Evolutionary conservation across 2,113 vertebrate species (phyloP).

Genomic region (Thinocorus orbignyianus): DNA sequence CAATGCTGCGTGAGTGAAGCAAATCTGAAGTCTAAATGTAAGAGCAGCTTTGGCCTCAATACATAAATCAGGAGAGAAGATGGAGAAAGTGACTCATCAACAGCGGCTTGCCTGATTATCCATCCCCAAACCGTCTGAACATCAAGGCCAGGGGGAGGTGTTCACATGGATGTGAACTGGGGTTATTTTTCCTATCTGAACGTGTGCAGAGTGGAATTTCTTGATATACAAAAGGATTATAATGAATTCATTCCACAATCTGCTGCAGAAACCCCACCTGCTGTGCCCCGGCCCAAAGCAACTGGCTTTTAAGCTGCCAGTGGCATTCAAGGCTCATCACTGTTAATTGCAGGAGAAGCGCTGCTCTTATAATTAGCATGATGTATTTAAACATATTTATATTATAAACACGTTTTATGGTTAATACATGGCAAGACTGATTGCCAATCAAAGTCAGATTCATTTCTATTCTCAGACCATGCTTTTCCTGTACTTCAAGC

Average conservation of each 20-base stretch:
- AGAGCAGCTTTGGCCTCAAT: constrained; percentile 29
- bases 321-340: not conserved
- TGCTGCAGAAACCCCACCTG: not conserved
- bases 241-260: not conserved
- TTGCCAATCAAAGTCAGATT: not conserved
- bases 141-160: not conserved
- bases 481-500: not conserved
- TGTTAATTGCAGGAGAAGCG: not conserved
- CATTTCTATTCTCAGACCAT: not conserved
- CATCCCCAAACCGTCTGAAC: not conserved
- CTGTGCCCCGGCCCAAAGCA: not conserved
- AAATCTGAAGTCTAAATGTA: not conserved
- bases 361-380: not conserved
- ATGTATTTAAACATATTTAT: not conserved
- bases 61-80: not conserved
- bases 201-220: not conserved
- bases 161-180: not conserved
- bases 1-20: not conserved
- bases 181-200: not conserved
- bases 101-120: not conserved
- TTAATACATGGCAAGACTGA: not conserved
- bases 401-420: not conserved
- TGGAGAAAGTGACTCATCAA: constrained; percentile 27
- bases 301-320: not conserved
- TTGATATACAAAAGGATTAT: not conserved